A percentile compares a stretch with the other conserved stretches of the same genome.
phyloP scores from a whole-genome alignment of 2,113 vertebrate genomes.

The Colinus virginianus region DNA sequence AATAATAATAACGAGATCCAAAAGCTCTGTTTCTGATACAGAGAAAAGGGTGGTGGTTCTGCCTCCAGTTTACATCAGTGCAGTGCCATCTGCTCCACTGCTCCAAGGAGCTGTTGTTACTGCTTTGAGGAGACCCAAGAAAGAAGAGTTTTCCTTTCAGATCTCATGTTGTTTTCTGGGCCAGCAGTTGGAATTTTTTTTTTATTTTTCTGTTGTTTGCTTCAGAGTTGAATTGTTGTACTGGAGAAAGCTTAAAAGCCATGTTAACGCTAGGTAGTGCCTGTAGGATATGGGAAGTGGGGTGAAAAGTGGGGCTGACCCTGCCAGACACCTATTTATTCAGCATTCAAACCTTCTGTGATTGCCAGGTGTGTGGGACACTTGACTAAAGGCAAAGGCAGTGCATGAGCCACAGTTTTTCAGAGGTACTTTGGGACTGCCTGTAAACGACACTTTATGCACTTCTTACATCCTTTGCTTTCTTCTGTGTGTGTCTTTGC shows the following conservation, averaged over 20 bases:
- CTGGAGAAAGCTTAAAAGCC: not conserved
- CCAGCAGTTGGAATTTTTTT: not conserved
- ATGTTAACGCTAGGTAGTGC: fast-evolving
- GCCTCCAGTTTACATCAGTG: not conserved
- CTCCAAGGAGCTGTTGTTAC: not conserved
- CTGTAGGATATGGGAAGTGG: not conserved
- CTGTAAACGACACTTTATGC: not conserved
- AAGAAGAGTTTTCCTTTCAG: not conserved
- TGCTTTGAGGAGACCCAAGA: not conserved
- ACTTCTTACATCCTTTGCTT: not conserved
- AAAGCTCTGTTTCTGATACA: not conserved
- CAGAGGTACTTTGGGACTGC: not conserved
- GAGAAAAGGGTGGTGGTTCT: not conserved
- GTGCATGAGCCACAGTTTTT: fast-evolving
- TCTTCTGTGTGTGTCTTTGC: not conserved
- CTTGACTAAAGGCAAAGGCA: not conserved
- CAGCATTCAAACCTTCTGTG: not conserved
- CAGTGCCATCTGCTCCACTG: not conserved
- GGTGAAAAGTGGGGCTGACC: not conserved
- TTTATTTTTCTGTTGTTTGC: not conserved
- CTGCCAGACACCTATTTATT: not conserved
- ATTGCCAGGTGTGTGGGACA: not conserved
- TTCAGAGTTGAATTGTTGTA: not conserved
- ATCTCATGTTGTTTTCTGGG: not conserved
- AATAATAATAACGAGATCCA: not conserved